Evolutionary conservation across 2,888 invertebrate species (phyloP), one percentile per base, ranked within the genome.

Genomic region (Diarsia mendica): DNA sequence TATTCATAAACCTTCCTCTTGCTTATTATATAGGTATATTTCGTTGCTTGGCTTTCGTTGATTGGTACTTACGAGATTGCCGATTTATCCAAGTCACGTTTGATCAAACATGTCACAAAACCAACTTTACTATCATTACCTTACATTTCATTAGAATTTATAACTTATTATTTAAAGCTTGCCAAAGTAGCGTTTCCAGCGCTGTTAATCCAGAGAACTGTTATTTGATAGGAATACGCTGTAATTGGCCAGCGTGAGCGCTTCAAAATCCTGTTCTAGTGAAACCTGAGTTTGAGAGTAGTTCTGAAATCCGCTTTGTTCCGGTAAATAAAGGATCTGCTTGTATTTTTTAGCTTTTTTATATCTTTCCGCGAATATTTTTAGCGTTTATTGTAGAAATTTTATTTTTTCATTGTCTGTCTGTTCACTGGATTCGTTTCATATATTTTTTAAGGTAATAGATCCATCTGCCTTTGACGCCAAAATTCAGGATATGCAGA

Each of bases 141-240:
- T 28, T 28, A 28, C 2, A 28, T 28, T 28, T 28, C 28, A 28
- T 28, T 28, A 39, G 39, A 39, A 39, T 39, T 33, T 33, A 4
- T 3, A 33, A 33, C 33, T 33, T 33, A 33, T 33, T 33, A 33
- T 60, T 48, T 48, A 65, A 77, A 77, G 66, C 39, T 65, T 23
- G 15, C 28, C n/a, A 33, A n/a, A 72, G n/a, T n/a, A 65, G 65
- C 65, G 70, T 33, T 77, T 77, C n/a, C 39, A 10, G 65, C 51
- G 28, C 65, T 77, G 48, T n/a, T 77, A 61, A 66, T 77, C 39
- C 28, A 61, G 20, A 23, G 44, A 53, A 77, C 61, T 67, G 53
- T 53, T 71, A 71, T 77, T 71, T 67, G 48, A 77, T 55, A 77
- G 48, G 53, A 72, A 72, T 67, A 72, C 48, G 20, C 48, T 4